Conservation (phyloP, 2,113 vertebrate species). For the Mirounga angustirostris region DNA sequence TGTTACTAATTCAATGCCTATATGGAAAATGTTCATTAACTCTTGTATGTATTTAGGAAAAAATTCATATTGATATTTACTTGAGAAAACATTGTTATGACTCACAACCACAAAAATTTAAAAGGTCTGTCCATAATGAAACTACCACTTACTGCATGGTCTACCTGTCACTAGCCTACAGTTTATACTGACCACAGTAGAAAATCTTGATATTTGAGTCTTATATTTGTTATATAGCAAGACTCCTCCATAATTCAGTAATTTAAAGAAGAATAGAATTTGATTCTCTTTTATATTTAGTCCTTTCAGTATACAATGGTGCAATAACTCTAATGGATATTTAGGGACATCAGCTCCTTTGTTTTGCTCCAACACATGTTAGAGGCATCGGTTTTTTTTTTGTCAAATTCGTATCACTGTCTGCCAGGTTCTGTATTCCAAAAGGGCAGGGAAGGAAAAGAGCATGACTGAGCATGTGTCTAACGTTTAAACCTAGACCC, state of each 20-base stretch:
- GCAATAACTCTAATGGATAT: background rate
- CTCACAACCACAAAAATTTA: background rate
- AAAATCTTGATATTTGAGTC: background rate
- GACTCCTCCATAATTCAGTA: background rate
- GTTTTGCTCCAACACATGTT: background rate
- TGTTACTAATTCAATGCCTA: background rate
- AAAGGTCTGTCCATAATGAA: background rate
- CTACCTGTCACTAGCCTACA: background rate
- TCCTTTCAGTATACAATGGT: background rate
- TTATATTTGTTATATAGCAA: background rate
- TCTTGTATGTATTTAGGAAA: background rate
- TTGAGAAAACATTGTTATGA: background rate
- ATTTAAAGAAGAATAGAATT: background rate
- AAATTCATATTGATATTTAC: background rate
- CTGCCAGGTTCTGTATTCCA: background rate
- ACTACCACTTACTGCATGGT: background rate
- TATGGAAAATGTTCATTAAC: background rate
- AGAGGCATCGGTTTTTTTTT: background rate
- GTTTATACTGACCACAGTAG: background rate
- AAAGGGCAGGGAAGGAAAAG: background rate
- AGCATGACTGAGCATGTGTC: background rate
- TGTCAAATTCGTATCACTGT: background rate
- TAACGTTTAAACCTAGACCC: background rate
- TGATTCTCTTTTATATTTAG: background rate
- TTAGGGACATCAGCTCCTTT: background rate